Evolutionary conservation across 2,113 vertebrate genomes (phyloP).

Genomic region (Heptranchias perlo): DNA sequence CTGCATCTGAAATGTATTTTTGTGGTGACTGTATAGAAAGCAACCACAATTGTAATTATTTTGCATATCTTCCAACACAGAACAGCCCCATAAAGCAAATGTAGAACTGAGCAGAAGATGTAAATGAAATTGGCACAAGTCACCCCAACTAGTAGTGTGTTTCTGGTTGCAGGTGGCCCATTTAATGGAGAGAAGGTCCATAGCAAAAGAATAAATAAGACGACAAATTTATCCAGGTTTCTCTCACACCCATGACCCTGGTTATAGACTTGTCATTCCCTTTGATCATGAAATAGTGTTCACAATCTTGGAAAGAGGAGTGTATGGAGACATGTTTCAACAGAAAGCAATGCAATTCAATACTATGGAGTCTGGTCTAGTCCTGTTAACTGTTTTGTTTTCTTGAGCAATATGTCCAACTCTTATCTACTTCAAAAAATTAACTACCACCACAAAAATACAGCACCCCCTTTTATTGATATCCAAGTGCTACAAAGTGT

Average conservation of each 20-base stretch:
- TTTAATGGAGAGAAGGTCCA: not conserved
- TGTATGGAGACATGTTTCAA: not conserved
- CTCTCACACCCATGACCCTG: not conserved
- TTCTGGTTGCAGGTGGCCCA: not conserved
- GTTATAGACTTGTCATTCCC: not conserved
- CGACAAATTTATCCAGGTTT: not conserved
- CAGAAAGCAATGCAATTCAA: not conserved
- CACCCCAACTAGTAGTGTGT: not conserved
- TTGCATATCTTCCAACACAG: not conserved
- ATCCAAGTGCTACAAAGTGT: not conserved
- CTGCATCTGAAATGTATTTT: not conserved
- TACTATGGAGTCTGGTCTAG: not conserved
- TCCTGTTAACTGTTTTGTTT: not conserved
- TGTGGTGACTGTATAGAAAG: not conserved
- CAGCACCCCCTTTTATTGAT: conserved; percentile 12
- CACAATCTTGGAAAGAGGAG: not conserved
- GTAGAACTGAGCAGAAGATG: not conserved
- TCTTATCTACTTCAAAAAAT: not conserved
- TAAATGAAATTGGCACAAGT: not conserved
- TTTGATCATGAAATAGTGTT: not conserved
- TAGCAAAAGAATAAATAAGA: not conserved
- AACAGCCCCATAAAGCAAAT: not conserved
- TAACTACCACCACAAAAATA: not conserved
- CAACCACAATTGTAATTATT: not conserved
- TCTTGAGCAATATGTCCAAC: not conserved